phyloP scores from a whole-genome alignment of 2,797 vertebrate species.

The Pseudochaenichthys georgianus region DNA sequence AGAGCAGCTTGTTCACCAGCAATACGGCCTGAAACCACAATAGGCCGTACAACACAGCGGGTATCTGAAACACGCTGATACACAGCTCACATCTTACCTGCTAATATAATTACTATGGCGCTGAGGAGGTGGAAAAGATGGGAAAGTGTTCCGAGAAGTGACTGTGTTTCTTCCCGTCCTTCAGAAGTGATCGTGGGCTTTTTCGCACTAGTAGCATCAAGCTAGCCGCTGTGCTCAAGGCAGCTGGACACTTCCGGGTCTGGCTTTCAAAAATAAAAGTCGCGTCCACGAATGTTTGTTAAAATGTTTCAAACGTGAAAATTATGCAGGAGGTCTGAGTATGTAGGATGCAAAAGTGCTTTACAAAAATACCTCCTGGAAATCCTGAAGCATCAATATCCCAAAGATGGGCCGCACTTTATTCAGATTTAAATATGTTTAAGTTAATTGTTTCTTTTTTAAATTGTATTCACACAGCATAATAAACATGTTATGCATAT shows the following conservation, averaged over 20 bases:
- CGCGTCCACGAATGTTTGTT: fast-evolving
- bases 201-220: constrained; percentile 65
- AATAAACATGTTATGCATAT: too few species aligned
- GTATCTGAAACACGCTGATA: not conserved
- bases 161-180: constrained; percentile 75
- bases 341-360: not conserved
- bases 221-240: constrained; percentile 30
- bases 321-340: not conserved
- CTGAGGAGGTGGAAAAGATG: constrained; percentile 8
- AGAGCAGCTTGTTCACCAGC: constrained; percentile 63
- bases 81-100: constrained; percentile 67
- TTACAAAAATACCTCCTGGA: not conserved
- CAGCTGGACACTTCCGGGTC: constrained; percentile 30
- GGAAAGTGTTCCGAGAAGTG: constrained; percentile 42
- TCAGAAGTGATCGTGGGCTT: constrained; percentile 74
- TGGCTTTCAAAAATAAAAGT: constrained; percentile 60
- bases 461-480: too few species aligned
- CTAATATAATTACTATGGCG: not conserved
- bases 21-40: constrained; percentile 64
- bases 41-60: constrained; percentile 53
- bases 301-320: constrained; percentile 24
- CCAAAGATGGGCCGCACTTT: not conserved
- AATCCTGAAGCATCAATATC: not conserved
- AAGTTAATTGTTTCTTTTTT: not conserved
- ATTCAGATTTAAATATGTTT: not conserved